Evolutionary conservation across 1,140 invertebrate species (phyloP).

Genomic region (Anoplophora glabripennis): DNA sequence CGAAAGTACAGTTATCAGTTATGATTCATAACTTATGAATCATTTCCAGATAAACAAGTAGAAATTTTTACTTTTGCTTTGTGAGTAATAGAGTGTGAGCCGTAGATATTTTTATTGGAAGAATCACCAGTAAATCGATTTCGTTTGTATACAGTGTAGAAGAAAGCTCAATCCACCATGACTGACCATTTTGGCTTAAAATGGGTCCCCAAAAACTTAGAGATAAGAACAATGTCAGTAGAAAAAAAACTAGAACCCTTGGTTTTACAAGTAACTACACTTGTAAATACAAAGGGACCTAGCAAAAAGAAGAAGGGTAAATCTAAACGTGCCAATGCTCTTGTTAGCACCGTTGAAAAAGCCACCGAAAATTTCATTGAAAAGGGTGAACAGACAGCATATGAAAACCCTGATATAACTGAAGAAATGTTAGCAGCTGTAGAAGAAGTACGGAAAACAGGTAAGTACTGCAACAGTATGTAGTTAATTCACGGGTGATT

Average conservation of each 20-base stretch:
- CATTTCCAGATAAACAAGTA: slow-evolving; percentile 6
- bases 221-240: slow-evolving; percentile 96
- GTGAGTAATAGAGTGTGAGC: neutral
- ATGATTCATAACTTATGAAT: too few relatives aligned
- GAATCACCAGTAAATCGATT: neutral
- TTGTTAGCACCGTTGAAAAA: slow-evolving; percentile 94
- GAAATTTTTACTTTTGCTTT: slow-evolving; percentile 2
- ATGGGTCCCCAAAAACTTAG: slow-evolving; percentile 96
- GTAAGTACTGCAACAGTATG: too few relatives aligned
- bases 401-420: slow-evolving; percentile 95
- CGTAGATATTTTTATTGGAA: neutral
- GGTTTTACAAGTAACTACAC: slow-evolving; percentile 94
- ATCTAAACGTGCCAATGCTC: slow-evolving; percentile 92
- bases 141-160: neutral
- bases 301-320: slow-evolving; percentile 96
- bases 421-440: slow-evolving; percentile 95
- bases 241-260: slow-evolving; percentile 94
- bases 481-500: too few relatives aligned
- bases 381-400: slow-evolving; percentile 92
- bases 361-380: slow-evolving; percentile 96
- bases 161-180: slow-evolving; percentile 39
- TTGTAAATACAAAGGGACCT: slow-evolving; percentile 95
- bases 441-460: slow-evolving; percentile 89
- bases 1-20: neutral
- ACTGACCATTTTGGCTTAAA: slow-evolving; percentile 67